Percentiles rank a stretch among this genome's conserved stretches.
Conservation (phyloP, 2,888 invertebrate species). For the Watsonalla binaria region DNA sequence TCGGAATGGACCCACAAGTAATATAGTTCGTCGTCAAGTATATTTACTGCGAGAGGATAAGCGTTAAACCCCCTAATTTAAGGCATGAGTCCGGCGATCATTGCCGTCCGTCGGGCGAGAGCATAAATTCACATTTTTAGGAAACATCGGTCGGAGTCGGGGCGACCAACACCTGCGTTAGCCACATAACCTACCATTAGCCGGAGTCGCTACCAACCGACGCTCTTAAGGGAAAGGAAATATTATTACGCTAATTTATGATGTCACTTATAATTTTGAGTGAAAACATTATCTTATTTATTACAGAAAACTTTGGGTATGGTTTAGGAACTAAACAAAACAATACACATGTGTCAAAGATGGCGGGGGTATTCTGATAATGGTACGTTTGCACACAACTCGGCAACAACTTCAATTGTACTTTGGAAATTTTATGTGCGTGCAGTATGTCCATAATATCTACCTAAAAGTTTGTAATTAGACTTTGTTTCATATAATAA, state of each 20-base stretch:
- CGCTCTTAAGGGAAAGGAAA: slow-evolving; percentile 24
- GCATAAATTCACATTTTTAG: slow-evolving; percentile 76
- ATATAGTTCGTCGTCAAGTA: slow-evolving; percentile 60
- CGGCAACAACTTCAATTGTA: too few relatives aligned
- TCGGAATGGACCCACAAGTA: slow-evolving; percentile 47
- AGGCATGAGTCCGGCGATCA: slow-evolving; percentile 71
- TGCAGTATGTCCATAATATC: too few relatives aligned
- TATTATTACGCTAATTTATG: slow-evolving; percentile 2
- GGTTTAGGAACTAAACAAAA: too few relatives aligned
- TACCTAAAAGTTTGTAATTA: too few relatives aligned
- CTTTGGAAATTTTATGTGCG: too few relatives aligned
- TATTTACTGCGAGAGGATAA: slow-evolving; percentile 71
- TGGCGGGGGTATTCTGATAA: too few relatives aligned
- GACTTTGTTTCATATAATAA: too few relatives aligned
- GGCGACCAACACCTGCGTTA: slow-evolving; percentile 51
- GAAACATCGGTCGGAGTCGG: slow-evolving; percentile 44
- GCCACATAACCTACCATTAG: slow-evolving; percentile 58
- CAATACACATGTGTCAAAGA: too few relatives aligned
- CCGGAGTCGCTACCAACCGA: slow-evolving; percentile 38
- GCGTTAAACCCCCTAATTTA: slow-evolving; percentile 75
- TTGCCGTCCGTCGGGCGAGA: slow-evolving; percentile 61
- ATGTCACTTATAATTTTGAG: slow-evolving; percentile 9
- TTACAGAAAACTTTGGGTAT: too few relatives aligned
- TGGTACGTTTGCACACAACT: too few relatives aligned
- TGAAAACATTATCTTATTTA: background rate